Evolutionary conservation across 1,140 invertebrate genomes (phyloP).

Genomic region (Listronotus bonariensis): DNA sequence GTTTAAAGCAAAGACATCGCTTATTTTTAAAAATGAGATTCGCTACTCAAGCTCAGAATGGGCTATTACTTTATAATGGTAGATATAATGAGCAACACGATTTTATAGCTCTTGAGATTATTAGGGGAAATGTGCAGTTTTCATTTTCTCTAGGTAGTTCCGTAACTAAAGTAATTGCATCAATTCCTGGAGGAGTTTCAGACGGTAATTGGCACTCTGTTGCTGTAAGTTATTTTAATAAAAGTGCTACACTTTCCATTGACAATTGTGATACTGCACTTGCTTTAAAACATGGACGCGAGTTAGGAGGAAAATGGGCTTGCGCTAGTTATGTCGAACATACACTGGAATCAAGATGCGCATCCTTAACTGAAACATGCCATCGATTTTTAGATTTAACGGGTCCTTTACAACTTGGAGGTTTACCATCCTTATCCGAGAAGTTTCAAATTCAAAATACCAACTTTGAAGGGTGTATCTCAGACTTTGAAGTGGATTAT

Average conservation of each 20-base stretch:
- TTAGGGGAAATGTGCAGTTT: constrained; percentile 80
- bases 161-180: constrained; percentile 70
- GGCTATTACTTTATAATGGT: constrained; percentile 91
- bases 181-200: constrained; percentile 74
- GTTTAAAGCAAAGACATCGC: constrained; percentile 82
- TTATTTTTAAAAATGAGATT: constrained; percentile 87
- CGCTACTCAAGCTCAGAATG: constrained; percentile 82
- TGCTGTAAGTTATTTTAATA: constrained; percentile 84
- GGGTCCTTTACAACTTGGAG: constrained; percentile 93
- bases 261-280: constrained; percentile 91
- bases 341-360: constrained; percentile 76
- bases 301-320: constrained; percentile 75
- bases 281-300: constrained; percentile 73
- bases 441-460: constrained; percentile 83
- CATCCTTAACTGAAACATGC: constrained; percentile 87
- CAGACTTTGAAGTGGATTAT: constrained; percentile 87
- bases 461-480: constrained; percentile 90
- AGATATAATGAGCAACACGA: constrained; percentile 95
- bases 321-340: constrained; percentile 83
- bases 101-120: constrained; percentile 88
- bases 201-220: constrained; percentile 96
- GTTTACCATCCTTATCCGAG: constrained; percentile 80
- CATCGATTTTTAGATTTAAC: constrained; percentile 94
- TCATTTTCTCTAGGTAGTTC: constrained; percentile 87
- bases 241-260: constrained; percentile 82